Evolutionary conservation across 2,888 invertebrate genomes (phyloP).

Genomic region (Stictocephala bisonia): DNA sequence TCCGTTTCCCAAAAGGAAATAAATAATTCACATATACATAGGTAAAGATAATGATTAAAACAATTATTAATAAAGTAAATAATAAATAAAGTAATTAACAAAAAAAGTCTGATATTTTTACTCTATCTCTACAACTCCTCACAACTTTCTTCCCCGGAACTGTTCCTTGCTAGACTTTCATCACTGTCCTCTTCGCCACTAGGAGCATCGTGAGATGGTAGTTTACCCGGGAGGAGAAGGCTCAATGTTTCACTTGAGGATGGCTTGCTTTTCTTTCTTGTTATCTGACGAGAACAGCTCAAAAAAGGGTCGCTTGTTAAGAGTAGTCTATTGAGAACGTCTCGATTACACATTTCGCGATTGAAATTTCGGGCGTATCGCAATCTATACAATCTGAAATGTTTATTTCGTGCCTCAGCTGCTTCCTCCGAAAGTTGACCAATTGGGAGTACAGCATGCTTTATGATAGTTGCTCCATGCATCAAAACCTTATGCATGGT

Average conservation of each 20-base stretch:
- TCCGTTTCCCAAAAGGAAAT: too few species aligned
- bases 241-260: slow-evolving; percentile 38
- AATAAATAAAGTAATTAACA: too few species aligned
- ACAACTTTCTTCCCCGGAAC: too few species aligned
- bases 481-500: slow-evolving; percentile 60
- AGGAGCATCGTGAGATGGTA: too few species aligned
- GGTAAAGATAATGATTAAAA: too few species aligned
- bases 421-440: slow-evolving; percentile 60
- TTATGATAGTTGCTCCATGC: slow-evolving; percentile 59
- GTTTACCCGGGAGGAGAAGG: background rate
- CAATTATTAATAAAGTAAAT: too few species aligned
- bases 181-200: too few species aligned
- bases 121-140: too few species aligned
- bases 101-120: too few species aligned
- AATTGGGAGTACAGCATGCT: slow-evolving; percentile 59
- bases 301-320: slow-evolving; percentile 59
- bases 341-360: slow-evolving; percentile 52
- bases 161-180: too few species aligned
- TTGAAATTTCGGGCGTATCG: slow-evolving; percentile 57
- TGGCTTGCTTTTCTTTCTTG: slow-evolving; percentile 10
- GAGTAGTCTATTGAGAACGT: slow-evolving; percentile 56
- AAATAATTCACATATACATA: too few species aligned
- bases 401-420: slow-evolving; percentile 60
- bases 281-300: slow-evolving; percentile 3
- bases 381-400: slow-evolving; percentile 55